Evolutionary conservation across 2,113 vertebrate genomes (phyloP).

Genomic region (Ictalurus punctatus): DNA sequence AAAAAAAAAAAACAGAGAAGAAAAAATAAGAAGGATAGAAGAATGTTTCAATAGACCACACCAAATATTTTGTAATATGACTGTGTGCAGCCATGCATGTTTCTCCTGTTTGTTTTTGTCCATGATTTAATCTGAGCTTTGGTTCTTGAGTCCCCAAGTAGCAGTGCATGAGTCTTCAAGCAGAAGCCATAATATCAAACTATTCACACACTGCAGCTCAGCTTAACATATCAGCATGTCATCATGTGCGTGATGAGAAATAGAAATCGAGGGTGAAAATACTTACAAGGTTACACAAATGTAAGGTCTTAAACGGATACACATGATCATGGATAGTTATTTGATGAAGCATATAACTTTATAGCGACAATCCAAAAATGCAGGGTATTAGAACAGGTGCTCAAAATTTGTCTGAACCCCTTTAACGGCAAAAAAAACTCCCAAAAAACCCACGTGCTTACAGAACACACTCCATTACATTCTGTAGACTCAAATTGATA

Average conservation of each 20-base stretch:
- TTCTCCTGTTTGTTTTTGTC: not conserved
- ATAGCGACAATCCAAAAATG: not conserved
- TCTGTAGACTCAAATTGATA: not conserved
- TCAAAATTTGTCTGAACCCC: too few species aligned
- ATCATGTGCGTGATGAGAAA: not conserved
- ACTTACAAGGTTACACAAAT: not conserved
- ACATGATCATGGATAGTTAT: not conserved
- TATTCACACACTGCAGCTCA: not conserved
- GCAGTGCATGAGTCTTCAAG: not conserved
- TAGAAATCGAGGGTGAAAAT: not conserved
- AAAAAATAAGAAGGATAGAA: not conserved
- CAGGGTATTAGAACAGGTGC: not conserved
- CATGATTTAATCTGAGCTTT: constrained; percentile 4
- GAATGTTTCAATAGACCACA: not conserved
- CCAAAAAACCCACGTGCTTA: not conserved
- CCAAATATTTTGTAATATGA: not conserved
- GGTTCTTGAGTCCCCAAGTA: constrained; percentile 1
- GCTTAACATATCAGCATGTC: not conserved
- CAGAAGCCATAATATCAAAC: constrained; percentile 1
- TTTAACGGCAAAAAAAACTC: not conserved
- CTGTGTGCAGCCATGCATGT: not conserved
- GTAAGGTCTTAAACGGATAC: not conserved
- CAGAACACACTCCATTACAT: not conserved
- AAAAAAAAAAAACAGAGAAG: constrained; percentile 59
- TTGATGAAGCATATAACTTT: not conserved